Evolutionary conservation across 2,888 invertebrate species (phyloP).

Genomic region (Papilio gigon): DNA sequence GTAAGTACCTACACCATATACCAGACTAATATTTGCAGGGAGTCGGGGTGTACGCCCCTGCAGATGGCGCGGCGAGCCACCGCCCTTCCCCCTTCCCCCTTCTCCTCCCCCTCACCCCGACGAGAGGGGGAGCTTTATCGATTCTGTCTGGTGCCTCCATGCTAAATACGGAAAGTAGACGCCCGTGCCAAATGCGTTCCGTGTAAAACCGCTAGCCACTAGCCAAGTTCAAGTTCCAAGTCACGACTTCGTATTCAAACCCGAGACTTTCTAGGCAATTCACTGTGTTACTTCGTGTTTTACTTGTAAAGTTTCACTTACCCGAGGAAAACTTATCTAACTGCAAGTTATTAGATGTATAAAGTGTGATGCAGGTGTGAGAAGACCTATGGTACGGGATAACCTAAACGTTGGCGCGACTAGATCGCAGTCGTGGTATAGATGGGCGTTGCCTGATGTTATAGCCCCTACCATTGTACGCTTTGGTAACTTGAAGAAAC

Average conservation of each 20-base stretch:
- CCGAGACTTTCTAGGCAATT: conserved; percentile 61
- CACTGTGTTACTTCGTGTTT: conserved; percentile 55
- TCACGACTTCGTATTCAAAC: conserved; percentile 64
- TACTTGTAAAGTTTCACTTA: conserved; percentile 40
- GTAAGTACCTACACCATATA: background rate
- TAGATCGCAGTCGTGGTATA: background rate
- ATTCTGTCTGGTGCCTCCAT: conserved; percentile 73
- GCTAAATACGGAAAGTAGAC: conserved; percentile 69
- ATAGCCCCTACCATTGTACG: background rate
- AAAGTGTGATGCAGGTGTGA: background rate
- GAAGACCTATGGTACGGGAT: background rate
- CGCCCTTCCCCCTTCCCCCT: conserved; percentile 37
- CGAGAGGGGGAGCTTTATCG: conserved; percentile 66
- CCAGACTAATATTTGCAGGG: background rate
- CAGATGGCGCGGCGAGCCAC: conserved; percentile 59
- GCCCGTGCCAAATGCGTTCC: conserved; percentile 49
- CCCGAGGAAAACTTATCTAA: conserved; percentile 11
- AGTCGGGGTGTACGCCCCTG: conserved; percentile 60
- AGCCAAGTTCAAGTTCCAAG: conserved; percentile 60
- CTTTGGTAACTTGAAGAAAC: background rate
- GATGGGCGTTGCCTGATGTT: background rate
- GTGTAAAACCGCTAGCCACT: conserved; percentile 46
- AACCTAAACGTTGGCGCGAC: background rate
- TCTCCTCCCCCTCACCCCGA: conserved; percentile 47
- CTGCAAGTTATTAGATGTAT: background rate